Conservation (phyloP, 2,797 vertebrate species). For the Rhincodon typus region DNA sequence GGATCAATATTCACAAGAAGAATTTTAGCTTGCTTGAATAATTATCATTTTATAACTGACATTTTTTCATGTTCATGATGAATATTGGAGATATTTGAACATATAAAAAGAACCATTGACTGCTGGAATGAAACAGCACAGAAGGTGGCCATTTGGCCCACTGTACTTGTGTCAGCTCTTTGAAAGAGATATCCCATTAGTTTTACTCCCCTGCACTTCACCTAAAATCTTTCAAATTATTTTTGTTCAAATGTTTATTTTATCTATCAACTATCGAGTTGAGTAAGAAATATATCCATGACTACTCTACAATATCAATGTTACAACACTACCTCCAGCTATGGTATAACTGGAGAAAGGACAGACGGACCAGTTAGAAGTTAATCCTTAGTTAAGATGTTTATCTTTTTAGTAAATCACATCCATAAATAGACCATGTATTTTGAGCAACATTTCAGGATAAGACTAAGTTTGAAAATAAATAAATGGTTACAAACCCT, state of each 20-base stretch:
- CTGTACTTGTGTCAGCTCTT: not conserved
- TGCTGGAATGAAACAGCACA: not conserved
- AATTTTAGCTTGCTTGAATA: not conserved
- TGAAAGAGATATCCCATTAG: not conserved
- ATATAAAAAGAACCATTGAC: not conserved
- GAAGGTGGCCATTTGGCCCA: not conserved
- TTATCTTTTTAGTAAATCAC: not conserved
- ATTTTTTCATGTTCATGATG: not conserved
- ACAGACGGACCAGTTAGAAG: not conserved
- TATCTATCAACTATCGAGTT: not conserved
- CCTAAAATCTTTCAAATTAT: not conserved
- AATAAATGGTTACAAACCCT: not conserved
- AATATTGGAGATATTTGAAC: not conserved
- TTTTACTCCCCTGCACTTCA: not conserved
- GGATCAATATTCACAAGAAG: not conserved
- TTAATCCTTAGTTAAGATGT: not conserved
- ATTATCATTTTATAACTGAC: not conserved
- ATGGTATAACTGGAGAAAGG: not conserved
- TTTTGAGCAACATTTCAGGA: conserved; percentile 1
- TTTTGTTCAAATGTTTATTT: not conserved
- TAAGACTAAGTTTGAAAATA: not conserved
- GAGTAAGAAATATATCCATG: not conserved
- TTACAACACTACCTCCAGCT: not conserved
- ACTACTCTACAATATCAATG: not conserved
- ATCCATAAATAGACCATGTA: not conserved